Evolutionary conservation across 23 tunicate genomes (phyloP).

Genomic region (Aplidium turbinatum): DNA sequence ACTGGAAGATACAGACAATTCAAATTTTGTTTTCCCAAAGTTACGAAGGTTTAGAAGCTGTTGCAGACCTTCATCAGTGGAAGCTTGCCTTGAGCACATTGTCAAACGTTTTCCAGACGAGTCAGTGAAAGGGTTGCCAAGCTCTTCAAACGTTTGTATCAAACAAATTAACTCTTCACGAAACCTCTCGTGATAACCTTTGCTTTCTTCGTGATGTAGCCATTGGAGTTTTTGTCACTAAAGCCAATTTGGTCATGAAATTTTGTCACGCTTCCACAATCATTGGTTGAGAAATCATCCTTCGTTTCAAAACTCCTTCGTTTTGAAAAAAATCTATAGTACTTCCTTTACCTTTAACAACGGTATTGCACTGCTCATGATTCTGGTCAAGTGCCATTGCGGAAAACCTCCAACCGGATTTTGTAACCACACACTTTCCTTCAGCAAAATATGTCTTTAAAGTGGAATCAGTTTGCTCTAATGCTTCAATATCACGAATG

Average conservation of each 20-base stretch:
- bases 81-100: neutral
- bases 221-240: slow-evolving; percentile 2
- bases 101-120: neutral
- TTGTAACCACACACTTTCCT: slow-evolving; percentile 11
- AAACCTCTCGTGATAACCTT: slow-evolving; percentile 9
- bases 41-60: slow-evolving; percentile 15
- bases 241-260: slow-evolving; percentile 11
- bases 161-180: slow-evolving; percentile 1
- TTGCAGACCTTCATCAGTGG: slow-evolving; percentile 1
- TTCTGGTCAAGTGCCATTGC: slow-evolving; percentile 7
- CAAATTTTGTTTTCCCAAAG: neutral
- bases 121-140: slow-evolving; percentile 5
- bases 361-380: slow-evolving; percentile 14
- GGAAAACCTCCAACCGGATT: neutral
- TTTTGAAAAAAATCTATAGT: slow-evolving; percentile 1
- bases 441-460: neutral
- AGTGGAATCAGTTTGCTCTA: neutral
- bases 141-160: slow-evolving; percentile 9
- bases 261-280: slow-evolving; percentile 1
- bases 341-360: slow-evolving; percentile 7
- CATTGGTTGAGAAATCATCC: neutral
- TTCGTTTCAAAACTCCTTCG: neutral
- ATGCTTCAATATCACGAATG: slow-evolving; percentile 7
- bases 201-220: slow-evolving; percentile 18
- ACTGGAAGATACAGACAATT: neutral